These are phyloP conservation scores for Tiphia femorata DNA, from an alignment of 2,888 invertebrate species.

Conservation along the genomic window DNA sequence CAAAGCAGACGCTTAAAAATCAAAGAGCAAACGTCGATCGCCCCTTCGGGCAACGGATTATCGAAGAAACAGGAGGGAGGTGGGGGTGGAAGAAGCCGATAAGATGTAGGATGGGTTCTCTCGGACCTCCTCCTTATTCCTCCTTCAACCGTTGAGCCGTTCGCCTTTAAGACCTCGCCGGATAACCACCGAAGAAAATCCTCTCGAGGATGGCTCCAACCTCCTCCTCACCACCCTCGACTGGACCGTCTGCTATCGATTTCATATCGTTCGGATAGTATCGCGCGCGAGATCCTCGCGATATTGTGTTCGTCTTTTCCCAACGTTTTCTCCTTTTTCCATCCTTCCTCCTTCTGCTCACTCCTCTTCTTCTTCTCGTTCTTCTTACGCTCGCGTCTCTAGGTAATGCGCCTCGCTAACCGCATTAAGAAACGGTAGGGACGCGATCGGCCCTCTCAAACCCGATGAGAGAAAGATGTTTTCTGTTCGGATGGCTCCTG, in stretches of 20 bases:
- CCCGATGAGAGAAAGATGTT: too few species aligned
- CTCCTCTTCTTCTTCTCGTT: neutral
- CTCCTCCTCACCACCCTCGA: slow-evolving; percentile 27
- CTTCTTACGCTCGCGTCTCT: slow-evolving; percentile 5
- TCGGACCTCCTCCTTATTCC: slow-evolving; percentile 12
- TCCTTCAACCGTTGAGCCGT: slow-evolving; percentile 3
- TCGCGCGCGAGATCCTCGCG: neutral
- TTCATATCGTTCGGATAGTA: too few species aligned
- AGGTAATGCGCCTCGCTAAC: too few species aligned
- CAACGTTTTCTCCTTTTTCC: too few species aligned
- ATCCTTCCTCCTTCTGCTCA: too few species aligned
- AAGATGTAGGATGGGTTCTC: slow-evolving; percentile 27
- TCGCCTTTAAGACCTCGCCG: slow-evolving; percentile 30
- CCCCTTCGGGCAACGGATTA: slow-evolving; percentile 22
- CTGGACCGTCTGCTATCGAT: too few species aligned
- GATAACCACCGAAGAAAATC: slow-evolving; percentile 26
- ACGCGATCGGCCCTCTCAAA: too few species aligned
- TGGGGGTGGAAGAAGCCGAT: too few species aligned
- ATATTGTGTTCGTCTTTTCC: neutral
- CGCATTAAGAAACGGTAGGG: too few species aligned
- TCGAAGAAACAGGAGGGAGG: slow-evolving; percentile 21
- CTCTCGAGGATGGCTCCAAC: slow-evolving; percentile 27
- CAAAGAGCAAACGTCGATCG: slow-evolving; percentile 22
- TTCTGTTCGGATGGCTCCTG: too few species aligned
- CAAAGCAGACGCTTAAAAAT: slow-evolving; percentile 26